Evolutionary conservation across 2,113 vertebrate genomes (phyloP), one percentile per base, ranked within the genome.

Genomic region (Loxodonta africana): DNA sequence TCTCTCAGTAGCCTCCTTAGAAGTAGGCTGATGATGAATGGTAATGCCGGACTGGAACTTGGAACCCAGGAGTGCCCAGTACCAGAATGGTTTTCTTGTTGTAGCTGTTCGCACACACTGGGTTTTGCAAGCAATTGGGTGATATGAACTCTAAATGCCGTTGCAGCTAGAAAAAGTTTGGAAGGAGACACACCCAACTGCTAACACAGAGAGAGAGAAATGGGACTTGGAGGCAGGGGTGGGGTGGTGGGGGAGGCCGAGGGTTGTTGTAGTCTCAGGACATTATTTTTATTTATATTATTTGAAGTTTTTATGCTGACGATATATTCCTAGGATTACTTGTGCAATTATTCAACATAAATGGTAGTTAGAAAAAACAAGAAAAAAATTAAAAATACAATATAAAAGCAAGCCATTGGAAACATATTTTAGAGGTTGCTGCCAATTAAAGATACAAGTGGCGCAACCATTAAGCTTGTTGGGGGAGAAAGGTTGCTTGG

Each of bases 101-200:
- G 81, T 63, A 95, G 73, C 65, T 97, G 95, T 98, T 96, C 97
- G 76, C 89, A 94, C 77, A 97, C 63, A 67, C 71, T 95, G 60
- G 77, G 30, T 95, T 97, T 92, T 96, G 76, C 65, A 96, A 97
- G 83, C 90, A 97, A 83, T 97, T 96, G 87, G 87, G 92, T 96
- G 94, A 96, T 95, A 78, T 92, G 94, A 95, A 97, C 87, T 93
- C 90, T 93, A n/a, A 95, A 96, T 97, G 92, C 92, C 67, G 82
- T 92, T 95, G 88, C 94, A 95, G 88, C 65, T 90, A 95, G 90
- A 93, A 90, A 97, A 98, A 97, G 91, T 97, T 97, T 97, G 87
- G 90, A 95, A 89, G 90, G 78, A 97, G 90, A 95, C 96, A 97
- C 96, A 97, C 95, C 91, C 96, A 97, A 82, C 76, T 95, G 44